Conservation (phyloP, 2,113 vertebrate genomes). For the Plotosus lineatus region DNA sequence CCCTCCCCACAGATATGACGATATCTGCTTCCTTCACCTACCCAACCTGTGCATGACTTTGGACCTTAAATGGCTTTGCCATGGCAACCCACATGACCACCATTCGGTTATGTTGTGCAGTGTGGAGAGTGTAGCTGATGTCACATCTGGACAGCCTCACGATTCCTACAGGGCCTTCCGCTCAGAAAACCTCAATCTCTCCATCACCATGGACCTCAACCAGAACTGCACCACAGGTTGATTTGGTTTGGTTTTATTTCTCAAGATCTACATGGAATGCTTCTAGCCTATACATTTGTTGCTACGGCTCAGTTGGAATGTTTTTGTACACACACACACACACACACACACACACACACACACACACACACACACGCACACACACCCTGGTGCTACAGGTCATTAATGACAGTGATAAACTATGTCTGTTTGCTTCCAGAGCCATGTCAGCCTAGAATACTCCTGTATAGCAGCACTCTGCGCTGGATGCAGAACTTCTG, state of each 20-base stretch:
- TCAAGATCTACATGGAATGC: background rate
- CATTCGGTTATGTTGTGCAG: conserved; percentile 87
- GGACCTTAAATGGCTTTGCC: conserved; percentile 94
- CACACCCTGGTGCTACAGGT: too few relatives aligned
- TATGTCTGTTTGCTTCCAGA: conserved; percentile 67
- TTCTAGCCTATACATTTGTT: background rate
- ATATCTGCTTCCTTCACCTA: conserved; percentile 94
- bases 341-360: too few relatives aligned
- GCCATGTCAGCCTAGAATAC: conserved; percentile 83
- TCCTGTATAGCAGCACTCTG: conserved; percentile 96
- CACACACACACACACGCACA: too few relatives aligned
- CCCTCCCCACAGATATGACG: conserved; percentile 96
- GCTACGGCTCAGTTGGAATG: too few relatives aligned
- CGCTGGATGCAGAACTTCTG: conserved; percentile 99
- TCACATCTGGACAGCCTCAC: conserved; percentile 86
- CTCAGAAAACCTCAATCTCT: conserved; percentile 94
- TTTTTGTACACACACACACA: background rate
- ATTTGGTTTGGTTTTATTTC: background rate
- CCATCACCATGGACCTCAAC: conserved; percentile 93
- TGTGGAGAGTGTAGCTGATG: conserved; percentile 82
- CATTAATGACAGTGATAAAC: too few relatives aligned
- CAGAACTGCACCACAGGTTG: conserved; percentile 72
- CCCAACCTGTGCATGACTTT: conserved; percentile 93
- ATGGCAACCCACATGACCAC: conserved; percentile 94
- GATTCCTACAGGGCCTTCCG: conserved; percentile 97